phyloP scores from a whole-genome alignment of 2,113 vertebrate species.

The Jacana jacana region DNA sequence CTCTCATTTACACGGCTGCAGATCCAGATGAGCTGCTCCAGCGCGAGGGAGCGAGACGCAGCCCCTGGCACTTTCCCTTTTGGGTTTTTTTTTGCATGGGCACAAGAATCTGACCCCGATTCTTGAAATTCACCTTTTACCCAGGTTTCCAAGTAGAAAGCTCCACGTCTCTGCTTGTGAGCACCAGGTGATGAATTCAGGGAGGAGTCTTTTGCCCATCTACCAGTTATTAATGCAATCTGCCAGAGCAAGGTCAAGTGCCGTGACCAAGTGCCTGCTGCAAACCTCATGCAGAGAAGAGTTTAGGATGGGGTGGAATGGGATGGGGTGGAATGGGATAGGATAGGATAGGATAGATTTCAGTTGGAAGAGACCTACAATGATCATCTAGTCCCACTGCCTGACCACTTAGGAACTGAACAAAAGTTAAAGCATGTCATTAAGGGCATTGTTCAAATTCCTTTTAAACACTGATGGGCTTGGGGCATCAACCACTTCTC shows the following conservation, averaged over 20 bases:
- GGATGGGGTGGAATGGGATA: neutral
- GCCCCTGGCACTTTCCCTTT: constrained; percentile 34
- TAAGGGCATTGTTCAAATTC: neutral
- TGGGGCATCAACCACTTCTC: neutral
- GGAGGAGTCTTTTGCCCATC: neutral
- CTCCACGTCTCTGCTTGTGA: neutral
- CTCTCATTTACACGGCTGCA: neutral
- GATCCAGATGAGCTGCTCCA: constrained; percentile 36
- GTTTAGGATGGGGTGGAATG: neutral
- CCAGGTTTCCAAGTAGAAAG: neutral
- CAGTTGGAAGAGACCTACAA: neutral
- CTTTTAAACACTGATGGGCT: neutral
- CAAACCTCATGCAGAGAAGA: neutral
- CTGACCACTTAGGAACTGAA: neutral
- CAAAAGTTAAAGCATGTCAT: neutral
- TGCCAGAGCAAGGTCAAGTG: neutral
- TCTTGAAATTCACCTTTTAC: neutral
- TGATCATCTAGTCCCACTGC: neutral
- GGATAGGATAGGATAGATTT: neutral
- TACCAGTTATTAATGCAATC: neutral
- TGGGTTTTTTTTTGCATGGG: neutral
- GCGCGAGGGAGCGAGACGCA: neutral
- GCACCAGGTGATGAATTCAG: neutral
- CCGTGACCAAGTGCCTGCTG: fast-evolving
- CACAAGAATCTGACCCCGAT: neutral